Percentiles rank a stretch among this genome's conserved stretches.
phyloP scores from a whole-genome alignment of 2,113 vertebrate species.

The Arizona elegans region DNA sequence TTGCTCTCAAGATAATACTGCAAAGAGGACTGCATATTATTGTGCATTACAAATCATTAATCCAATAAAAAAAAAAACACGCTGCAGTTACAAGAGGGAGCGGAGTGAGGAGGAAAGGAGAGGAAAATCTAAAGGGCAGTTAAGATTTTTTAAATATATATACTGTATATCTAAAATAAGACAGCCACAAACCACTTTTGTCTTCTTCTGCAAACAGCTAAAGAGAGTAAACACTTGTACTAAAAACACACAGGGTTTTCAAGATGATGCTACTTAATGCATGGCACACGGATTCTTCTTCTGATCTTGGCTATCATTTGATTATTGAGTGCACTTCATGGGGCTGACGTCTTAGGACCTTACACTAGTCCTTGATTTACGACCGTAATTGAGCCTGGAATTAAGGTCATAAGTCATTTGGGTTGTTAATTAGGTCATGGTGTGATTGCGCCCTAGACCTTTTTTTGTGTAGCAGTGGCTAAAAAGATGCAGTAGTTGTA shows the following conservation, averaged over 20 bases:
- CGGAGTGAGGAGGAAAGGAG: background rate
- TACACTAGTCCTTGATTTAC: background rate
- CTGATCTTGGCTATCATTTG: background rate
- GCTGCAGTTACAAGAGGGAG: constrained; percentile 14
- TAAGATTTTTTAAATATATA: background rate
- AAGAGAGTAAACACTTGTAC: background rate
- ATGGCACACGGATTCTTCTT: background rate
- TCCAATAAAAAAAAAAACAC: constrained; percentile 2
- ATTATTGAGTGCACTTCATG: background rate
- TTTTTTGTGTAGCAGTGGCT: background rate
- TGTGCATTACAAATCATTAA: constrained; percentile 18
- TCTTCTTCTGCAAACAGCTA: background rate
- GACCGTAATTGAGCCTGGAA: background rate
- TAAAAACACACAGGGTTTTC: background rate
- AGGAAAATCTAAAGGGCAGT: background rate
- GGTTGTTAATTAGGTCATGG: background rate
- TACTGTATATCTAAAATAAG: background rate
- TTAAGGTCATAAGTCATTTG: background rate
- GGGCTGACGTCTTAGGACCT: background rate
- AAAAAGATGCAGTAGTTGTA: background rate
- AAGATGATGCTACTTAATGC: background rate
- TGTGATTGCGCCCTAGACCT: background rate
- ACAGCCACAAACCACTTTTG: background rate
- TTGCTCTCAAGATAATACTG: background rate
- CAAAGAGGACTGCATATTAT: background rate